These are phyloP conservation scores for Brachionus paranguensis DNA, from an alignment of 1,140 invertebrate species.

Conservation along the genomic window DNA sequence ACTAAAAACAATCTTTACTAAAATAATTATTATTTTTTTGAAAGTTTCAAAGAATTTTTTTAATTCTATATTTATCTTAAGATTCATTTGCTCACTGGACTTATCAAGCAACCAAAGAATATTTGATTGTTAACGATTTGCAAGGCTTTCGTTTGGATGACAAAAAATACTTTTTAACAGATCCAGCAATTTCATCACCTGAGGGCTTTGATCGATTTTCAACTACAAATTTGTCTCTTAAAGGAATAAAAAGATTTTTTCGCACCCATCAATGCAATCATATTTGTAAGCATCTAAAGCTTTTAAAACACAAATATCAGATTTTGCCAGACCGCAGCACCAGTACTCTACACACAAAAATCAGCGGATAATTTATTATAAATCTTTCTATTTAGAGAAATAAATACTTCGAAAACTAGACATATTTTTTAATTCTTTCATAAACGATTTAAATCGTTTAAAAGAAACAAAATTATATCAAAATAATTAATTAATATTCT, in stretches of 20 bases:
- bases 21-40: neutral
- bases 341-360: neutral
- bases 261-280: neutral
- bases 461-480: neutral
- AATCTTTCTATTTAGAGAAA: neutral
- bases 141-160: neutral
- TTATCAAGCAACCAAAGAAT: neutral
- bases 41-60: neutral
- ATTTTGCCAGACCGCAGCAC: neutral
- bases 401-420: neutral
- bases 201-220: neutral
- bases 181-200: neutral
- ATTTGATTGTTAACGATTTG: conserved; percentile 8
- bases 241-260: neutral
- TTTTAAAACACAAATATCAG: neutral
- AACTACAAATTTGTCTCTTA: neutral
- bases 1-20: neutral
- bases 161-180: neutral
- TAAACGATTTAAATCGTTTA: too few species aligned
- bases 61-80: neutral
- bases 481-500: neutral
- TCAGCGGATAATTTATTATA: neutral
- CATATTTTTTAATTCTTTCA: too few species aligned
- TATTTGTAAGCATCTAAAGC: neutral
- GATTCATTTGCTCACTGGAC: conserved; percentile 31